These are phyloP conservation scores for Thelaira solivaga DNA, from an alignment of 2,888 invertebrate species.

Conservation along the genomic window DNA sequence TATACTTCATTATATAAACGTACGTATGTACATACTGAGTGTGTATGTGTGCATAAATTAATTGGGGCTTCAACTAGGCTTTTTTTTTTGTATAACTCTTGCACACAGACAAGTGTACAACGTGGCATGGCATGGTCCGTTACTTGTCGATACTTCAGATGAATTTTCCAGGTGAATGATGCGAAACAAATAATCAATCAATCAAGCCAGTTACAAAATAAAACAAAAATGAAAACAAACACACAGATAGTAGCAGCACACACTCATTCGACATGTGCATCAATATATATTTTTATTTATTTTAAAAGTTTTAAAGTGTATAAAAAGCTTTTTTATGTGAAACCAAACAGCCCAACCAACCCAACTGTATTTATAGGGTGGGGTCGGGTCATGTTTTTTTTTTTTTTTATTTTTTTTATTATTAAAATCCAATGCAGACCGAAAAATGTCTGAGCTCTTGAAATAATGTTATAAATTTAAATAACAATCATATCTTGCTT, in stretches of 20 bases:
- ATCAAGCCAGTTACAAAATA: conserved; percentile 68
- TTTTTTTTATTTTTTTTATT: no score
- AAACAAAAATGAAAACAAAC: background rate
- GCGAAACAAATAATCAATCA: conserved; percentile 77
- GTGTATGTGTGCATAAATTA: conserved; percentile 51
- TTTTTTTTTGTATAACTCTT: conserved; percentile 16
- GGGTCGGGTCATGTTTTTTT: no score
- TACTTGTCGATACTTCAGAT: conserved; percentile 73
- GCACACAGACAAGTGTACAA: conserved; percentile 33
- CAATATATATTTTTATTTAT: background rate
- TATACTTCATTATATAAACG: background rate
- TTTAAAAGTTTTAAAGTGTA: conserved; percentile 2
- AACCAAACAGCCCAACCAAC: background rate
- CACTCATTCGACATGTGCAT: background rate
- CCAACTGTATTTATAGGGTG: conserved; percentile 17
- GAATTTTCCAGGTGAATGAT: conserved; percentile 77
- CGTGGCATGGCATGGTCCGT: conserved; percentile 51
- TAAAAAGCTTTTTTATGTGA: background rate
- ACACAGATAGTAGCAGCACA: conserved; percentile 35
- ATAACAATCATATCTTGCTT: conserved; percentile 10
- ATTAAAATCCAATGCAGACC: conserved; percentile 3
- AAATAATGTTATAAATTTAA: conserved; percentile 19
- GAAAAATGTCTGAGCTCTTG: conserved; percentile 12
- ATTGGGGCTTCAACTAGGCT: conserved; percentile 56
- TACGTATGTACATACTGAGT: background rate